Conservation (phyloP, 2,888 invertebrate species). For the Lissocephala sabroskyi region DNA sequence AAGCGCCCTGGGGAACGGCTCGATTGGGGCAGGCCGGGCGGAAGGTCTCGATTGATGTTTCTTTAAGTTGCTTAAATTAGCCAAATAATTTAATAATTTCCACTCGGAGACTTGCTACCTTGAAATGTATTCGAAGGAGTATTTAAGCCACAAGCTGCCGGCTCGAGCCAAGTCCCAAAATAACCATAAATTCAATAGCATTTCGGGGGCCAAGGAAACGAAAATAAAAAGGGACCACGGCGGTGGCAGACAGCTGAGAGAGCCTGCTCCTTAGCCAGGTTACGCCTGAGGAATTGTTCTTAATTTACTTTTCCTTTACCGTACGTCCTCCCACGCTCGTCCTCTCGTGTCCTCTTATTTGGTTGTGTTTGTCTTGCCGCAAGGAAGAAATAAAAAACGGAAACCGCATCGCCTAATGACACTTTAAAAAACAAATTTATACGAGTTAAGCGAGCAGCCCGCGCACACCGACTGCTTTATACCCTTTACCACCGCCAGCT, state of each 20-base stretch:
- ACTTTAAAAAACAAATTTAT: constrained; percentile 43
- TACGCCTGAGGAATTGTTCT: constrained; percentile 54
- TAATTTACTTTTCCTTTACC: constrained; percentile 46
- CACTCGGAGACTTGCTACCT: too few species aligned
- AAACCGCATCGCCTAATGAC: too few species aligned
- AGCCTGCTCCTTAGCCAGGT: constrained; percentile 24
- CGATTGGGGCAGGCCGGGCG: too few species aligned
- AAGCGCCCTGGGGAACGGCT: too few species aligned
- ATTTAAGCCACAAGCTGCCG: constrained; percentile 35
- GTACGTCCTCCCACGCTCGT: constrained; percentile 9
- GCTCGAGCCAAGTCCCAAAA: constrained; percentile 46
- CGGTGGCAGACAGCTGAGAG: too few species aligned
- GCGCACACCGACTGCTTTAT: too few species aligned
- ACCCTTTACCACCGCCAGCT: neutral
- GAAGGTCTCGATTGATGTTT: too few species aligned
- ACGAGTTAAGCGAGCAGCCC: too few species aligned
- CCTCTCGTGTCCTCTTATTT: constrained; percentile 4
- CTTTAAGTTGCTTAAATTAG: too few species aligned
- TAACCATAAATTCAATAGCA: constrained; percentile 58
- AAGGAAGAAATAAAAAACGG: too few species aligned
- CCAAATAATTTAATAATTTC: too few species aligned
- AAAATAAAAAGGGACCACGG: constrained; percentile 17
- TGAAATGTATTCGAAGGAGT: constrained; percentile 26
- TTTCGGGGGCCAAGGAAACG: constrained; percentile 43
- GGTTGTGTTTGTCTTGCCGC: constrained; percentile 13